Evolutionary conservation across 1,140 invertebrate species (phyloP), one percentile per base, ranked within the genome.

Genomic region (Bombus difficillimus): DNA sequence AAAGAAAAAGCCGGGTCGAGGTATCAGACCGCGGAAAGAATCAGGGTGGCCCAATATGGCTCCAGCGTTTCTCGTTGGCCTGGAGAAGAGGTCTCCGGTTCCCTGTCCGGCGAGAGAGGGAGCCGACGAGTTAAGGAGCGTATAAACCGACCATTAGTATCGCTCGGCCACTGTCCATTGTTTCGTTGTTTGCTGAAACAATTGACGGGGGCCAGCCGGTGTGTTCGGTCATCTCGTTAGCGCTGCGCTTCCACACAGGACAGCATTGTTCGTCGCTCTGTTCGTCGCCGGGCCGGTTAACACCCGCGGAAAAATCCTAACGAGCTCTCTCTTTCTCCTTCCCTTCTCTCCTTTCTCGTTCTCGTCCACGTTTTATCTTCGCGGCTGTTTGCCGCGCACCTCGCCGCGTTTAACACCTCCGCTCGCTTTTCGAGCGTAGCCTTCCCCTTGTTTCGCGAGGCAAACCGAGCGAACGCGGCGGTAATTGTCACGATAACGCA

Each of bases 101-200:
- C 57, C 15, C 66, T 57, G 74, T 73, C 39, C 72, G 18, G 43
- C 32, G 59, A 64, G 59, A 59, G 81, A 87, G 89, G 84, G 86
- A 86, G 81, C 83, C 82, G 73, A 72, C 88, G 89, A 92, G 90
- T 89, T 92, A 94, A 93, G 92, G 90, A 92, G 92, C 93, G 92
- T 93, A 95, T 95, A 94, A 94, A 93, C 93, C 92, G 93, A 85
- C 94, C 94, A 95, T 95, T 95, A 95, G 94, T 95, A 95, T 93
- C 89, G 91, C 89, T 82, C 90, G 91, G 93, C 94, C 94, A 95
- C 94, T 95, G 94, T 95, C 94, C 94, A 95, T 95, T 95, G 94
- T 95, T 94, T 95, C 92, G 91, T 90, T 95, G 94, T 95, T 95
- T 95, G 94, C 94, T 92, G 93, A 94, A 95, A 95, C 94, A 95